phyloP scores from a whole-genome alignment of 2,797 vertebrate genomes.

The Petrocephalus sullivani region DNA sequence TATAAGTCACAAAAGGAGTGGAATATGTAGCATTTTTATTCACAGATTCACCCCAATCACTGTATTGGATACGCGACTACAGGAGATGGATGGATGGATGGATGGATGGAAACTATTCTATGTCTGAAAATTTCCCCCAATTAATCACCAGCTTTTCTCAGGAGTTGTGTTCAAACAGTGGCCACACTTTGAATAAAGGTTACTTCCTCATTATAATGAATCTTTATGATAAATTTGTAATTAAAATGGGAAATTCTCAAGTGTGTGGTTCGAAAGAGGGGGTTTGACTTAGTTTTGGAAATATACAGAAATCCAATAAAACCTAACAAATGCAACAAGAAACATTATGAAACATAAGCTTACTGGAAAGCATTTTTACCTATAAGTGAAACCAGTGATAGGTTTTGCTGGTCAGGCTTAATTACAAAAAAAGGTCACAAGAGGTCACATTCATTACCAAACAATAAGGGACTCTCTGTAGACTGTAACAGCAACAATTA shows the following conservation, averaged over 20 bases:
- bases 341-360: too few species aligned
- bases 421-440: not conserved
- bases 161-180: not conserved
- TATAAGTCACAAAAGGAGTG: not conserved
- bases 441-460: not conserved
- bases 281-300: not conserved
- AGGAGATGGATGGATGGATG: not conserved
- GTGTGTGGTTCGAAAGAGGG: not conserved
- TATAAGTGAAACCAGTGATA: not conserved
- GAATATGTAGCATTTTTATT: not conserved
- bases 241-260: not conserved
- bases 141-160: not conserved
- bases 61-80: not conserved
- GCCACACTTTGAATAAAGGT: not conserved
- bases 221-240: not conserved
- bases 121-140: not conserved
- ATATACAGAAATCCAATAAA: not conserved
- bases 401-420: not conserved
- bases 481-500: not conserved
- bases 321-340: not conserved
- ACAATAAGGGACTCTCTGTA: not conserved
- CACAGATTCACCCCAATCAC: not conserved
- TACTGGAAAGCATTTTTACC: not conserved
- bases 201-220: conserved; percentile 1
- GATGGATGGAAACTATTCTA: not conserved